Base-by-base conservation (phyloP, 1,140 invertebrate species). In the Lysiphlebus fabarum region DNA sequence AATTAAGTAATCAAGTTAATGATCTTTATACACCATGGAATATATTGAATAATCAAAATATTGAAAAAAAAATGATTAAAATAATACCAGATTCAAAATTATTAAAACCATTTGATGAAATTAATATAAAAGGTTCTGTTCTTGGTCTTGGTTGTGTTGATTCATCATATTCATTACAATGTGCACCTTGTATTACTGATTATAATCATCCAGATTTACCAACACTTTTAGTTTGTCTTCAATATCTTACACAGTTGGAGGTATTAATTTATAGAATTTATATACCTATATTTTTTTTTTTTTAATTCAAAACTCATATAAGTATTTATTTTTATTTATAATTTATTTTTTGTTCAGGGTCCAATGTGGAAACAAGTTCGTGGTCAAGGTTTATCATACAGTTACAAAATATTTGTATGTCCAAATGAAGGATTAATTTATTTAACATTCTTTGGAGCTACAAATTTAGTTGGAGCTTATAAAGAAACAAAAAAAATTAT, bases 181-280 rank as follows among this genome's bases (percentile, higher is more conserved):
- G 82, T 17, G 83, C 83, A 48, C 82, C 83, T 14, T 84, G 85
- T 59, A 84, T 92, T 40, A 82, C 73, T 1, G 82, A 87, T 44
- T 86, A 82, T 68, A 72, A 81, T 17, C 78, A 89, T 72, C 80
- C 82, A 2, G 87, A 91, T 76, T 72, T 90, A 12, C 85, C 92
- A 4, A 82, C 90, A 42, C 77, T 95, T 11, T 76, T 88, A 53
- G 86, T 95, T 33, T 88, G 90, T 58, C 79, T 94, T 47, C 89
- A 94, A 73, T 96, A 95, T 78, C 84, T 96, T 44, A 89, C 85
- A 10, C 93, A 95, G 79, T 79, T 89, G 0, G 92, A 95, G 81
- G 88, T 90, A 74, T 64, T 62, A 44, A 44, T 34, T 8, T 7
- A 42, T 61, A 44, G 26, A 33, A 5, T 36, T 42, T 9, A 55